A percentile compares a stretch with the other conserved stretches of the same genome.
These are phyloP conservation scores for Sinosuthora webbiana DNA, from an alignment of 2,113 vertebrate species.

Conservation along the genomic window DNA sequence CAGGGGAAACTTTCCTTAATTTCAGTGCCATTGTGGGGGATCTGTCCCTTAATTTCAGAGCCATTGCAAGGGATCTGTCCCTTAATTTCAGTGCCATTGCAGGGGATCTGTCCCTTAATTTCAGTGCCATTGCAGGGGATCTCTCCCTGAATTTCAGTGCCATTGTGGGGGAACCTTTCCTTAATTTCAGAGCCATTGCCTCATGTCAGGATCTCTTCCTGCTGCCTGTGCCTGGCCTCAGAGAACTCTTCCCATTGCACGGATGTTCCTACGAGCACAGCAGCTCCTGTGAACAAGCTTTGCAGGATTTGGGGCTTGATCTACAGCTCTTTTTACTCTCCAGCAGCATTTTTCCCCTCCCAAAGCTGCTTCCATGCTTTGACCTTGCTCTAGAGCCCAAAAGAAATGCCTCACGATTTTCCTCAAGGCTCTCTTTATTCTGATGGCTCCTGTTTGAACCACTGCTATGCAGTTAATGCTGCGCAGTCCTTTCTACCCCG, in stretches of 20 bases:
- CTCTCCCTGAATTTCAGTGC: neutral
- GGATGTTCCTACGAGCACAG: neutral
- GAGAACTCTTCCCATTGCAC: neutral
- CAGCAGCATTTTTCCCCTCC: neutral
- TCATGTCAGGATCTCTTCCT: neutral
- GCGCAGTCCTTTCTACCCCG: neutral
- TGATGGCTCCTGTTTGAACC: slow-evolving; percentile 26
- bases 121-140: neutral
- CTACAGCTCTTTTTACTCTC: neutral
- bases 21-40: neutral
- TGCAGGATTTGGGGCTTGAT: neutral
- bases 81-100: neutral
- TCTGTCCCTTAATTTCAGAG: neutral
- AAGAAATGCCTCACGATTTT: neutral
- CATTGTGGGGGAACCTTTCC: fast-evolving
- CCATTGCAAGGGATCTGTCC: fast-evolving
- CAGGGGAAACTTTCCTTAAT: neutral
- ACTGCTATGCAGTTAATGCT: slow-evolving; percentile 47
- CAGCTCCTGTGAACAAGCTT: neutral
- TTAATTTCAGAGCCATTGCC: neutral
- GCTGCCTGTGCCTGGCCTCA: neutral
- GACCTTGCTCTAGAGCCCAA: neutral
- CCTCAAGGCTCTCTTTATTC: slow-evolving; percentile 23
- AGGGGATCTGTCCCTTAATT: neutral
- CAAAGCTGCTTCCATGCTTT: neutral